Base-by-base conservation (phyloP, 2,113 vertebrate species). In the Aspiorhynchus laticeps region DNA sequence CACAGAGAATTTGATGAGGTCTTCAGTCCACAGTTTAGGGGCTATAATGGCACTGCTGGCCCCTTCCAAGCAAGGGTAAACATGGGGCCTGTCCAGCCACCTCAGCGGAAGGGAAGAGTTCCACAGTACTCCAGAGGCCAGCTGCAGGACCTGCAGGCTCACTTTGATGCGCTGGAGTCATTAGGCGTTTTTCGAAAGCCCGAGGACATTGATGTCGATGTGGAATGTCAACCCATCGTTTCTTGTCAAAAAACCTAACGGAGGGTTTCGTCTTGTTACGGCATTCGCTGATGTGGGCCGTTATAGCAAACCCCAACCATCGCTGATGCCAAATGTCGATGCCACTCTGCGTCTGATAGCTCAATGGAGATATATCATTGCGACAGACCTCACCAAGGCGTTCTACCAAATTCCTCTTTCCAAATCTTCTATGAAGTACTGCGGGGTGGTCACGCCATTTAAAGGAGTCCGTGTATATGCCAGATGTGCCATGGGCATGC, bases 341-440 rank as follows among this genome's bases (percentile, higher is more conserved):
- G 28, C 43, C 38, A 79, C 46, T 12, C 28, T 79, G 15, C 11
- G 11, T 48, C 76, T 12, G n/a, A 79, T 79, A 15, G 21, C 46
- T 17, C 46, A 79, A 46, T 56, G 76, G 76, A 24, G n/a, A n/a
- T 31, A 79, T 31, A 79, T 79, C 24, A 28, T 79, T 7, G 76
- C 46, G 21, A 78, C 75, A 5, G 75, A 78, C 48, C 41, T 78
- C 4, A 78, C 76, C 1, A 53, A 14, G 2, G n/a, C 41, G 5
- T 78, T 78, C 76, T 51, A 46, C 43, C 76, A 78, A n/a, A 78
- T 78, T 5, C 36, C 76, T 0, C 24, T 78, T 26, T 26, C 61
- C 0, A 14, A 51, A 2, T 15, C 4, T 17, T 56, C 48, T 51
- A 51, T 51, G 15, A 17, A 51, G 15, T 51, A 17, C 48, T 51